A percentile compares a stretch with the other conserved stretches of the same genome.
Conservation (phyloP, 2,888 invertebrate species). For the Drosophila recens region DNA sequence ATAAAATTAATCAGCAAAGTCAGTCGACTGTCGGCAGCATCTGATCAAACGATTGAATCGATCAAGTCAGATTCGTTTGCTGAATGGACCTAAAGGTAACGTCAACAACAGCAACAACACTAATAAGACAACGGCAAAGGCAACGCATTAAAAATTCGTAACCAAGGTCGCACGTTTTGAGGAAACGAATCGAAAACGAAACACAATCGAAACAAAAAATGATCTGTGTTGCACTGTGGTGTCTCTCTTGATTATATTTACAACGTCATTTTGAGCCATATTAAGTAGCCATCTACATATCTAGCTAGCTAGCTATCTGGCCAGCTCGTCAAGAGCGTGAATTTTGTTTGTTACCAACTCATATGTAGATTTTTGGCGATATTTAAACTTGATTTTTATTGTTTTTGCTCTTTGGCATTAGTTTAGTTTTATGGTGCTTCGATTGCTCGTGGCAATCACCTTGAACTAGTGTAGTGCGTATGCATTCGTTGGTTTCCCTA, state of each 20-base stretch:
- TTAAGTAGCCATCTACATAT: slow-evolving; percentile 2
- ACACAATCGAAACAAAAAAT: slow-evolving; percentile 54
- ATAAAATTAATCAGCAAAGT: slow-evolving; percentile 49
- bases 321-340: slow-evolving; percentile 18
- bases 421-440: slow-evolving; percentile 24
- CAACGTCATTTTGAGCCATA: slow-evolving; percentile 25
- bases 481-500: slow-evolving; percentile 5
- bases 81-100: slow-evolving; percentile 42
- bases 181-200: slow-evolving; percentile 63
- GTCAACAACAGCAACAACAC: slow-evolving; percentile 14
- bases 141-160: slow-evolving; percentile 66
- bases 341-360: slow-evolving; percentile 33
- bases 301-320: background rate
- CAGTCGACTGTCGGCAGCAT: slow-evolving; percentile 45
- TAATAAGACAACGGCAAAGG: slow-evolving; percentile 37
- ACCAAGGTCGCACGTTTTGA: slow-evolving; percentile 65
- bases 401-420: slow-evolving; percentile 46
- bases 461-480: slow-evolving; percentile 77
- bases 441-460: slow-evolving; percentile 39
- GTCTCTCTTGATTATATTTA: slow-evolving; percentile 30
- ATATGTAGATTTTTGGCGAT: slow-evolving; percentile 52
- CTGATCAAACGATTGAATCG: slow-evolving; percentile 61
- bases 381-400: slow-evolving; percentile 49
- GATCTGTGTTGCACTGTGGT: slow-evolving; percentile 58
- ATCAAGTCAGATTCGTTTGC: slow-evolving; percentile 13